Evolutionary conservation across 1,140 invertebrate genomes (phyloP), one percentile per base, ranked within the genome.

Genomic region (Carposina sasakii): DNA sequence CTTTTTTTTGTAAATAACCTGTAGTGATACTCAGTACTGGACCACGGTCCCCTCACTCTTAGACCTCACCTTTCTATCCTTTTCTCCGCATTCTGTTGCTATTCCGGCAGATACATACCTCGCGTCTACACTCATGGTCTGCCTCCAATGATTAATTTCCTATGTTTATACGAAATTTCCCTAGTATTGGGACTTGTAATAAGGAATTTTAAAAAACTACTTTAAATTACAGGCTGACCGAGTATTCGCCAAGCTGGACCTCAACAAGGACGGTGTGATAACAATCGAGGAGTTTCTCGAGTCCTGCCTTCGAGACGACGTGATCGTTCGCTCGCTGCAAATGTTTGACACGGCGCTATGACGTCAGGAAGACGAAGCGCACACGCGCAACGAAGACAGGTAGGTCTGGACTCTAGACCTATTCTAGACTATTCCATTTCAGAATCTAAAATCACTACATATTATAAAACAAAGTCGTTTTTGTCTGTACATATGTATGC

Each of bases 271-370:
- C 75, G 96, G 96, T 45, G 94, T 97, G 45, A 96, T 98, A 72
- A 97, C 96, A 51, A 95, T 97, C 83, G 96, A 98, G 85, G 96
- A 98, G 87, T 98, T 98, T 81, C 93, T 98, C 72, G 96, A 98
- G 86, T 96, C 95, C 57, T 98, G 96, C 83, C 88, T 96, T 56
- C 96, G 96, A 88, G 93, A 94, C 66, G 93, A 94, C 71, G 89
- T 94, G 52, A 93, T 94, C 73, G 93, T 92, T 39, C 89, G 90
- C 33, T 94, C 92, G 17, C 76, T 94, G 76, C 91, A 93, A 75
- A 93, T 94, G 89, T 94, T 94, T 71, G 92, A 94, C 76, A 89
- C 89, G 60, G 91, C 86, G 58, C 90, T 92, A 88, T 92, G 90
- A 92, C 79, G 73, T 58, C 81, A 76, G 54, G 71, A 60, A 47